Conservation (phyloP, 2,113 vertebrate species). For the Phyllostomus discolor region DNA sequence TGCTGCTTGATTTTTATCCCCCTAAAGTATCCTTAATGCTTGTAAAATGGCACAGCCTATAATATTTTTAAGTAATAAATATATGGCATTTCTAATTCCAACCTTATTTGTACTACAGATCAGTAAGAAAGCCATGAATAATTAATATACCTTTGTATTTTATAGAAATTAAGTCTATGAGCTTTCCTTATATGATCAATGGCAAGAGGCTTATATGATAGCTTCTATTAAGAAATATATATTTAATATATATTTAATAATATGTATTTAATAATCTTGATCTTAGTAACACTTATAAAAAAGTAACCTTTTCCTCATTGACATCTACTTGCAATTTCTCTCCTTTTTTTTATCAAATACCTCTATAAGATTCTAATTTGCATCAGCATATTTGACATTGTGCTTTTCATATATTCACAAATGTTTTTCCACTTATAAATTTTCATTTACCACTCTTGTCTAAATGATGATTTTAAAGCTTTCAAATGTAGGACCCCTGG, state of each 20-base stretch:
- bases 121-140: not conserved
- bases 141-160: not conserved
- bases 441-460: not conserved
- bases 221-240: not conserved
- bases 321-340: not conserved
- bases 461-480: not conserved
- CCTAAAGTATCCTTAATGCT: not conserved
- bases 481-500: not conserved
- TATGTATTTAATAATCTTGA: not conserved
- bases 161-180: not conserved
- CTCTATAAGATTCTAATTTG: not conserved
- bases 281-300: not conserved
- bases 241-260: not conserved
- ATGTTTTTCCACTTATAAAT: not conserved
- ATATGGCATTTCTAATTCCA: not conserved
- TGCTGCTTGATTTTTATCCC: not conserved
- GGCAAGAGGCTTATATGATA: not conserved
- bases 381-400: not conserved
- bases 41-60: not conserved
- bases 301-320: not conserved
- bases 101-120: not conserved
- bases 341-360: not conserved
- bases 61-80: not conserved
- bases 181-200: not conserved
- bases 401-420: not conserved